Evolutionary conservation across 2,113 vertebrate species (phyloP).

Genomic region (Bubo blakistoni): DNA sequence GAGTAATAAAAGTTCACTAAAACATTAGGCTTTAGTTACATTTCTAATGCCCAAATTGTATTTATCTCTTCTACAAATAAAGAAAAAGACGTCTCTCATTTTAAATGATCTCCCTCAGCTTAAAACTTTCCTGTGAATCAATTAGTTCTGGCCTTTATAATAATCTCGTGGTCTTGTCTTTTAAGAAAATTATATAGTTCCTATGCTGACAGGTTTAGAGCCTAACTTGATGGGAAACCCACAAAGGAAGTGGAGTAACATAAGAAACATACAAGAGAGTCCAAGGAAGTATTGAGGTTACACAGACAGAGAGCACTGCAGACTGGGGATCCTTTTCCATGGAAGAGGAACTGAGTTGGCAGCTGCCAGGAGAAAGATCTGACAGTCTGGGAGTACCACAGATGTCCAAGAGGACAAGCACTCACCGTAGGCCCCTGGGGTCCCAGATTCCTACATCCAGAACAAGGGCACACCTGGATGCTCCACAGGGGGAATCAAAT

Average conservation of each 20-base stretch:
- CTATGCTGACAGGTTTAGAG: background rate
- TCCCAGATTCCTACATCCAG: background rate
- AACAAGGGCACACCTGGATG: background rate
- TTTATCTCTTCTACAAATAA: background rate
- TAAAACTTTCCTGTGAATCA: background rate
- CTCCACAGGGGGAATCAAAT: fast-evolving
- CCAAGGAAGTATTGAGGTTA: background rate
- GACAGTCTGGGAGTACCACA: background rate
- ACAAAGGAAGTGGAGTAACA: background rate
- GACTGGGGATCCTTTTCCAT: background rate
- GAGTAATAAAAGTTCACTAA: background rate
- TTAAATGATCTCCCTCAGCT: background rate
- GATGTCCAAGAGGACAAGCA: background rate
- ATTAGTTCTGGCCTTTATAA: background rate
- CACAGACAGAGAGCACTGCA: background rate
- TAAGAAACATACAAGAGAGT: background rate
- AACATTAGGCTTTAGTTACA: background rate
- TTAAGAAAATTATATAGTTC: background rate
- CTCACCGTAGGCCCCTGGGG: fast-evolving
- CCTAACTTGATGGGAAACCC: background rate
- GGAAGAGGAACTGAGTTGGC: background rate
- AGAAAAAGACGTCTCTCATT: background rate
- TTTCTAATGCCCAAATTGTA: background rate
- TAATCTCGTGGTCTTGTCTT: background rate
- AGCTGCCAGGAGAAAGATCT: background rate